These are phyloP conservation scores for Cordilura impudica DNA, from an alignment of 2,888 invertebrate genomes.

Conservation along the genomic window DNA sequence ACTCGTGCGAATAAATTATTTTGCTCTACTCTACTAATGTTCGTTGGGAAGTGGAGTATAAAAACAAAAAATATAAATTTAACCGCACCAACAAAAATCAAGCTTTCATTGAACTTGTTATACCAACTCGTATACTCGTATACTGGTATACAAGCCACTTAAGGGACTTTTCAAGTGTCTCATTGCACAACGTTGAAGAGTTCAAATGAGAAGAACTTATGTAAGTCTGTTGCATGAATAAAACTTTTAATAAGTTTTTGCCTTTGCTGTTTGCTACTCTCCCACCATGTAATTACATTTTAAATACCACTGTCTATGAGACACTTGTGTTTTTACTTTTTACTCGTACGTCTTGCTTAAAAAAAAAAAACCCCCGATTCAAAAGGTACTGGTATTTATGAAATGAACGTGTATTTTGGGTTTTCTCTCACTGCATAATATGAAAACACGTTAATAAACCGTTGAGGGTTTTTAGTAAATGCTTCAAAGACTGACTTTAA, in stretches of 20 bases:
- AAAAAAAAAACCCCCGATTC: constrained; percentile 9
- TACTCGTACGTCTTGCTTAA: too few species aligned
- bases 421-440: background rate
- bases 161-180: constrained; percentile 32
- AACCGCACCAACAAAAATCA: background rate
- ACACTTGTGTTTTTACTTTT: background rate
- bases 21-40: background rate
- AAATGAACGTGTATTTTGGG: background rate
- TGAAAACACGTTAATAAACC: background rate
- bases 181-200: constrained; percentile 30
- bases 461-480: background rate
- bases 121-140: background rate
- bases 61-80: constrained; percentile 12
- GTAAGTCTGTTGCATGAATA: background rate
- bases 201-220: constrained; percentile 7
- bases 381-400: too few species aligned
- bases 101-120: background rate
- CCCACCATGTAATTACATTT: constrained; percentile 16
- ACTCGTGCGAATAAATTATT: background rate
- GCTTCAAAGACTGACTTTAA: too few species aligned
- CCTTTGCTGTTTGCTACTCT: background rate
- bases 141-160: constrained; percentile 2
- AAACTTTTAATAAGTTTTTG: constrained; percentile 4
- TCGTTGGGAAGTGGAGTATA: background rate
- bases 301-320: constrained; percentile 9